Evolutionary conservation across 2,797 vertebrate genomes (phyloP).

Genomic region (Coranthus polyacanthus): DNA sequence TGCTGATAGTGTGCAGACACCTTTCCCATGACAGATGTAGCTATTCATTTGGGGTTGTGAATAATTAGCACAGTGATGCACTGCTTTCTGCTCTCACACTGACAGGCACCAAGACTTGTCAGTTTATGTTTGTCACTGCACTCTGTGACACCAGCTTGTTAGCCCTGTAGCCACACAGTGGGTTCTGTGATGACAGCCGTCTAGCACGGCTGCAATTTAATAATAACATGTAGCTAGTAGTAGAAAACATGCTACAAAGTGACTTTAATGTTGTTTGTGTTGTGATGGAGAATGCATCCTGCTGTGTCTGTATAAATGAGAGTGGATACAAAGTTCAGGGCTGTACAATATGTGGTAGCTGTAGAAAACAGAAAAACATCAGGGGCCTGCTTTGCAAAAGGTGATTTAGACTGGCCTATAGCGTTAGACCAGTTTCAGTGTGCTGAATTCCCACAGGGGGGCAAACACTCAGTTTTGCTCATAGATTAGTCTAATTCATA

Average conservation of each 20-base stretch:
- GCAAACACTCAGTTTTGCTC: too few relatives aligned
- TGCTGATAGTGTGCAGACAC: slow-evolving; percentile 10
- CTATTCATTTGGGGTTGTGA: slow-evolving; percentile 28
- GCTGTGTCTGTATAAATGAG: background rate
- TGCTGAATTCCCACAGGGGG: too few relatives aligned
- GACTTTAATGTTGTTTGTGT: background rate
- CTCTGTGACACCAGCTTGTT: slow-evolving; percentile 26
- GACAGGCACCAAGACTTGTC: slow-evolving; percentile 30
- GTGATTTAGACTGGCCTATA: too few relatives aligned
- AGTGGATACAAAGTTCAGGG: too few relatives aligned
- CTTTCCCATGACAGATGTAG: slow-evolving; percentile 21
- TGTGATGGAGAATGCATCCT: background rate
- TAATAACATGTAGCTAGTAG: slow-evolving; percentile 20
- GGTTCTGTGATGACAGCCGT: slow-evolving; percentile 25
- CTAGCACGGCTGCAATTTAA: slow-evolving; percentile 23
- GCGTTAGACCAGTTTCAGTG: too few relatives aligned
- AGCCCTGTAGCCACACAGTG: slow-evolving; percentile 28
- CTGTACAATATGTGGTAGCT: too few relatives aligned
- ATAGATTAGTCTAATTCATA: too few relatives aligned
- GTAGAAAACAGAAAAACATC: too few relatives aligned
- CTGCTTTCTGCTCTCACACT: slow-evolving; percentile 34
- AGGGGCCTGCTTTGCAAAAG: too few relatives aligned
- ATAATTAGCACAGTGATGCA: slow-evolving; percentile 45
- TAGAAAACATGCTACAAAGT: slow-evolving; percentile 23
- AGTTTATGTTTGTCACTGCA: slow-evolving; percentile 34